These are phyloP conservation scores for Sinonovacula constricta DNA, from an alignment of 1,140 invertebrate genomes.

Conservation along the genomic window DNA sequence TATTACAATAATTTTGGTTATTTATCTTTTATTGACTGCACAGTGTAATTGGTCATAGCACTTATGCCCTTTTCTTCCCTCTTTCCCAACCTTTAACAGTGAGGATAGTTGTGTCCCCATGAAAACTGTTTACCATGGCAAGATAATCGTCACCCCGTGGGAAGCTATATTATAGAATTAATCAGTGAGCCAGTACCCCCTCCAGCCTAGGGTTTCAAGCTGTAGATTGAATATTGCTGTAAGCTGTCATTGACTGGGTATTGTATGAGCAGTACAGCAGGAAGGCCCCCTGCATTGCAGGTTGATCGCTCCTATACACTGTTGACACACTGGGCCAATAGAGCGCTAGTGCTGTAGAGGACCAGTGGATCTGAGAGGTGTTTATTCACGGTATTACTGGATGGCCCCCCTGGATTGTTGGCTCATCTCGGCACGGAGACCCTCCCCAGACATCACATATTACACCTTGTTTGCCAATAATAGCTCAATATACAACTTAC, in stretches of 20 bases:
- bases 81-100: no score
- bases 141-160: constrained; percentile 8
- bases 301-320: background rate
- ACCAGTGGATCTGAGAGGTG: background rate
- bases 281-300: constrained; percentile 13
- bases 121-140: background rate
- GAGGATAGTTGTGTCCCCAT: no score
- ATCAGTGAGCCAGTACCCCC: constrained; percentile 10
- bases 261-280: constrained; percentile 18
- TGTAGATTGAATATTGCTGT: constrained; percentile 29
- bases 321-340: no score
- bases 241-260: constrained; percentile 20
- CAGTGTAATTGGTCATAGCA: no score
- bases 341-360: no score
- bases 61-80: no score
- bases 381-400: background rate
- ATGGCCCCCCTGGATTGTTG: background rate
- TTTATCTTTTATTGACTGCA: no score
- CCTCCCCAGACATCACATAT: no score
- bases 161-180: constrained; percentile 16
- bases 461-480: no score
- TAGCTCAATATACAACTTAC: no score
- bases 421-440: background rate
- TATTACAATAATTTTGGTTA: no score
- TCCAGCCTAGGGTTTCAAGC: background rate